Evolutionary conservation across 2,113 vertebrate species (phyloP), one percentile per base, ranked within the genome.

Genomic region (Paracyprichromis sp.): DNA sequence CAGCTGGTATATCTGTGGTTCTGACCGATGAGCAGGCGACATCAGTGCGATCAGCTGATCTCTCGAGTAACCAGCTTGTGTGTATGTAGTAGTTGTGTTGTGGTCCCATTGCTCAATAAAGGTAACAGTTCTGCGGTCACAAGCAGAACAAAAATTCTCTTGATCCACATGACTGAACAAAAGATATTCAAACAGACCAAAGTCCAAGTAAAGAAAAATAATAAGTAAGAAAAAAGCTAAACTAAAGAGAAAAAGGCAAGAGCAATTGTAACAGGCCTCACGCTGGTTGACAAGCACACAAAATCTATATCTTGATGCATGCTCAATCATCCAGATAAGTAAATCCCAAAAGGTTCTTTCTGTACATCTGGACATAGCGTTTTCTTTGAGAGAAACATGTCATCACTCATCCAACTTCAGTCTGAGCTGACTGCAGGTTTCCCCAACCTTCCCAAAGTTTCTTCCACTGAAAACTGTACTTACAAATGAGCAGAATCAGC

Each of bases 11-110:
- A 0, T 13, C 54, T 57, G 54, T 26, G 54, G 54, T 26, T 57
- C 7, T 57, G 12, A 26, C 24, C 0, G 0, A 0, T 5, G 24
- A 57, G 24, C 54, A 14, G 54, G 24, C 0, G 2, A 0, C 54
- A 26, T 57, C 54, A 57, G 7, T 14, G 24, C 0, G 1, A 57
- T 57, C 54, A 26, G 24, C 54, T 57, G 24, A 57, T 57, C 54
- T 26, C 54, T 57, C 1, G 3, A 57, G 54, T 57, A 57, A 26
- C 4, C 24, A 57, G 24, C 24, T 21, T 26, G 21, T 13, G 54
- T 56, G 54, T 56, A 56, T 56, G 21, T 56, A 56, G 21, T 56
- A 57, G 54, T 57, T 26, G 53, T 4, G n/a, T 54, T 54, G 24
- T 14, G 54, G 24, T 26, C 24, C 24, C 54, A 57, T 57, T 14